A percentile compares a stretch with the other conserved stretches of the same genome.
phyloP scores from a whole-genome alignment of 2,888 invertebrate species.

The Drosophila testacea region DNA sequence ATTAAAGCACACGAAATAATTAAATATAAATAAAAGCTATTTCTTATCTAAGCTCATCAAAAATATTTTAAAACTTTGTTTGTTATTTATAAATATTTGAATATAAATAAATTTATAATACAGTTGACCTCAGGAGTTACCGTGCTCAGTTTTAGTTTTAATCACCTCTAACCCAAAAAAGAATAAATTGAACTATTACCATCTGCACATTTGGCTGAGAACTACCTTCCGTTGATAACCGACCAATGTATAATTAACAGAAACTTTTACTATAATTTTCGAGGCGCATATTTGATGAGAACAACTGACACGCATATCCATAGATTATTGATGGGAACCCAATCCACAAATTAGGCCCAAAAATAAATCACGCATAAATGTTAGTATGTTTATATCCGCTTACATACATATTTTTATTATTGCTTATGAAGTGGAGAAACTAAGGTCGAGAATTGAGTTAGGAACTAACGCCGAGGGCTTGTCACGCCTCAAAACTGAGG shows the following conservation, averaged over 20 bases:
- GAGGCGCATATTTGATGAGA: slow-evolving; percentile 40
- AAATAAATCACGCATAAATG: slow-evolving; percentile 46
- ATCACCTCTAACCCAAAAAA: slow-evolving; percentile 18
- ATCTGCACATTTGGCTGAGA: not conserved
- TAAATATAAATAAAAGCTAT: not conserved
- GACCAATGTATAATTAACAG: slow-evolving; percentile 34
- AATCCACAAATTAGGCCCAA: slow-evolving; percentile 16
- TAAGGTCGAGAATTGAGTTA: slow-evolving; percentile 4
- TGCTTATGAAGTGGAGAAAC: not conserved
- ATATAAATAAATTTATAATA: not conserved
- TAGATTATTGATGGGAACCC: slow-evolving; percentile 14
- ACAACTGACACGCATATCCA: slow-evolving; percentile 41
- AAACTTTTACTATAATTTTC: slow-evolving; percentile 32
- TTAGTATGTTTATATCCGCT: slow-evolving; percentile 6
- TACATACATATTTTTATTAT: slow-evolving; percentile 19
- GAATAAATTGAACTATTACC: slow-evolving; percentile 12
- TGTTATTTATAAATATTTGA: slow-evolving; percentile 7
- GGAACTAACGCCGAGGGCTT: slow-evolving; percentile 12
- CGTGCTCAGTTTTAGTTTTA: slow-evolving; percentile 3
- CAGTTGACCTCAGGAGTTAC: slow-evolving; percentile 9
- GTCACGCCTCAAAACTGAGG: slow-evolving; percentile 37
- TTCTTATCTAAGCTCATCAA: not conserved
- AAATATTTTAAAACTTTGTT: not conserved
- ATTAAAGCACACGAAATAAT: not conserved
- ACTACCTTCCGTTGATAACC: not conserved